These are phyloP conservation scores for Apus apus DNA, from an alignment of 2,113 vertebrate genomes.

Conservation along the genomic window DNA sequence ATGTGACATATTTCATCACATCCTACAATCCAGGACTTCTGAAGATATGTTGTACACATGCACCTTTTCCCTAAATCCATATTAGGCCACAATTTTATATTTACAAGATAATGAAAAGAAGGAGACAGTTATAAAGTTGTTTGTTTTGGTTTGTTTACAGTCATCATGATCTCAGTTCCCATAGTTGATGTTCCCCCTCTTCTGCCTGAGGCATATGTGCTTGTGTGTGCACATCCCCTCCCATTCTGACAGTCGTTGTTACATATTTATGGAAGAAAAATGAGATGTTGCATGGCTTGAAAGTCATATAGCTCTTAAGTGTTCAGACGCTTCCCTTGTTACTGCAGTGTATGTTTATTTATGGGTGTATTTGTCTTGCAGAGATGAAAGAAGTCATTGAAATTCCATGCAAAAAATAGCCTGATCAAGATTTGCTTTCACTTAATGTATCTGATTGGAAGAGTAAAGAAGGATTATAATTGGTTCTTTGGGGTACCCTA, in stretches of 20 bases:
- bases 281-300: neutral
- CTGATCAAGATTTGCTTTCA: slow-evolving; percentile 17
- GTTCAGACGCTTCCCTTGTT: neutral
- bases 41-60: neutral
- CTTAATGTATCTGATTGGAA: neutral
- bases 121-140: neutral
- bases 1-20: neutral
- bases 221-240: neutral
- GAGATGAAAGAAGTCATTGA: slow-evolving; percentile 15
- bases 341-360: slow-evolving; percentile 38
- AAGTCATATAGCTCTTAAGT: slow-evolving; percentile 48
- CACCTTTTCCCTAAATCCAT: neutral
- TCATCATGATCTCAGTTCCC: neutral
- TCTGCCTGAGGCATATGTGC: neutral
- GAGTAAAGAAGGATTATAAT: neutral
- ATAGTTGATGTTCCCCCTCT: neutral
- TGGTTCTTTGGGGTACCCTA: slow-evolving; percentile 37
- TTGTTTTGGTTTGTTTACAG: neutral
- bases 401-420: neutral
- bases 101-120: neutral
- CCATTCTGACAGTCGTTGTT: neutral
- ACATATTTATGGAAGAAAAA: neutral
- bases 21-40: neutral
- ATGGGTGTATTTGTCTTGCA: neutral
- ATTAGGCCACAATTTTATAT: neutral